phyloP scores from a whole-genome alignment of 2,888 invertebrate species.

The Litoditis marina region DNA sequence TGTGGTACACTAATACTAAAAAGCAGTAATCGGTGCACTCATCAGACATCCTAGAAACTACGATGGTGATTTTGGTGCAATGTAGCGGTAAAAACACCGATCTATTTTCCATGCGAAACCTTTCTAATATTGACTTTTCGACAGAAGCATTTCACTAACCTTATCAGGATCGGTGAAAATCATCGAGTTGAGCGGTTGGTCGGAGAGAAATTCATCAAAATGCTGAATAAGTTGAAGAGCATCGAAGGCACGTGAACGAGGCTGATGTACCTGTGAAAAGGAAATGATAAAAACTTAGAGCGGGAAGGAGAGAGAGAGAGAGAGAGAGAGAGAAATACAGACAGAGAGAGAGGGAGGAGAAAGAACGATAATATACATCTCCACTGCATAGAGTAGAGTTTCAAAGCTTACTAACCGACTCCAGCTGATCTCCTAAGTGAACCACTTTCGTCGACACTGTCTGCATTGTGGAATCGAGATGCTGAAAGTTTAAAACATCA shows the following conservation, averaged over 20 bases:
- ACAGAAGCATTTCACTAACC: constrained; percentile 64
- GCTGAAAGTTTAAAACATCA: constrained; percentile 69
- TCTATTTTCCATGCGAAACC: too few relatives aligned
- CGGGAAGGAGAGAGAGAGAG: too few relatives aligned
- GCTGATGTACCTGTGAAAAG: constrained; percentile 31
- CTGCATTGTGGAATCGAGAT: constrained; percentile 90
- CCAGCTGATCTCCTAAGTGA: constrained; percentile 95
- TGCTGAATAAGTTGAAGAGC: constrained; percentile 87
- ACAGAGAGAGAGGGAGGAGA: too few relatives aligned
- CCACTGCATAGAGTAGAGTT: too few relatives aligned
- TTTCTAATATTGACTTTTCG: background rate
- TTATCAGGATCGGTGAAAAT: constrained; percentile 81
- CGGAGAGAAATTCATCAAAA: constrained; percentile 84
- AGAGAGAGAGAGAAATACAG: too few relatives aligned
- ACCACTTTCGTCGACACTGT: constrained; percentile 94
- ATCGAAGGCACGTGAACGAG: constrained; percentile 83
- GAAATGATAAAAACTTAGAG: background rate
- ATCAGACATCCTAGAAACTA: too few relatives aligned
- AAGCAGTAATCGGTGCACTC: too few relatives aligned
- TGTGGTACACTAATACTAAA: too few relatives aligned
- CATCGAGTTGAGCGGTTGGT: constrained; percentile 79
- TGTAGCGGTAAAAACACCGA: too few relatives aligned
- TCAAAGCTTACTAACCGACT: constrained; percentile 68
- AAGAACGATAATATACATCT: too few relatives aligned
- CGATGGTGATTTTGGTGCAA: too few relatives aligned